Evolutionary conservation across 2,797 vertebrate species (phyloP).

Genomic region (Cuculus canorus): DNA sequence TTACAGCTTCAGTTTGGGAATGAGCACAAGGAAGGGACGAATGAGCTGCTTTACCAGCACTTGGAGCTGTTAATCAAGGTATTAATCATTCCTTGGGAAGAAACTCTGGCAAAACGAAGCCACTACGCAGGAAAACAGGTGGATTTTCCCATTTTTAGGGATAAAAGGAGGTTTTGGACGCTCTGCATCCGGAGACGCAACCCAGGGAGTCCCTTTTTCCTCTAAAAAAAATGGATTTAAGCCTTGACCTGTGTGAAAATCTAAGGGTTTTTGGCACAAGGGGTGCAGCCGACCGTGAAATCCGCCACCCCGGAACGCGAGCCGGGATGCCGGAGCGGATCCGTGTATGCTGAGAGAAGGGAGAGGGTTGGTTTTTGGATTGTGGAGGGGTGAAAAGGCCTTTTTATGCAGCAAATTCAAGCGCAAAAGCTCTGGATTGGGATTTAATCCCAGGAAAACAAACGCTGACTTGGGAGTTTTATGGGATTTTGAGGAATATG

Average conservation of each 20-base stretch:
- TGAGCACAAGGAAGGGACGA: accelerated
- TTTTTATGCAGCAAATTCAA: too few relatives aligned
- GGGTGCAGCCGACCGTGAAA: background rate
- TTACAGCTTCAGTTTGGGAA: background rate
- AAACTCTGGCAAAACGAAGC: accelerated
- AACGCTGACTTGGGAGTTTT: accelerated
- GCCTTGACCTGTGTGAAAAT: too few relatives aligned
- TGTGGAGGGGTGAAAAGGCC: background rate
- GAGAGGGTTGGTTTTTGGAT: background rate
- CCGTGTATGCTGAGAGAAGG: accelerated
- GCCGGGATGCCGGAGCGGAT: too few relatives aligned
- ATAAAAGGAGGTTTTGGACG: background rate
- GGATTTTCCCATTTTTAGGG: background rate
- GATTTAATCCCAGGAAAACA: background rate
- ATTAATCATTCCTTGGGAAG: too few relatives aligned
- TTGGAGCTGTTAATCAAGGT: too few relatives aligned
- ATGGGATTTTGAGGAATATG: background rate
- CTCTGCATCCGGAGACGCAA: too few relatives aligned
- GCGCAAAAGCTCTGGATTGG: too few relatives aligned
- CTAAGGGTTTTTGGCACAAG: background rate
- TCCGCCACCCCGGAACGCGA: background rate
- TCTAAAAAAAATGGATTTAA: too few relatives aligned
- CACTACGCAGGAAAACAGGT: accelerated
- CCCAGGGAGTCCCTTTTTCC: too few relatives aligned
- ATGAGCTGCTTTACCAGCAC: background rate